A percentile compares a stretch with the other conserved stretches of the same genome.
phyloP scores from a whole-genome alignment of 2,888 invertebrate species.

The Cosmorhoe ocellata region DNA sequence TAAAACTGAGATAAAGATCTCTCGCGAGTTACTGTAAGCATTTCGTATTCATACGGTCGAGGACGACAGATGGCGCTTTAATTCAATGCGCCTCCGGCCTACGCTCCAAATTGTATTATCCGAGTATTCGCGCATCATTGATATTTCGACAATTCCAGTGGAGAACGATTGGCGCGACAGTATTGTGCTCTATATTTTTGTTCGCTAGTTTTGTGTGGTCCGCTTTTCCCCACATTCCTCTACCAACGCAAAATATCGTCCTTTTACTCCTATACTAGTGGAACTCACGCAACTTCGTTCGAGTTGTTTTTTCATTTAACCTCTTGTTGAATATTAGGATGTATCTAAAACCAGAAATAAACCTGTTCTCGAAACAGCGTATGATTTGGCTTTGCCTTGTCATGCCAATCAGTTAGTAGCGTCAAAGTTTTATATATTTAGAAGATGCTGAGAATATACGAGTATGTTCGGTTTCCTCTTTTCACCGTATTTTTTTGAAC shows the following conservation, averaged over 20 bases:
- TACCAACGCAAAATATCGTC: background rate
- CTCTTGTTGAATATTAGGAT: too few species aligned
- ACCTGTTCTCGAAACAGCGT: too few species aligned
- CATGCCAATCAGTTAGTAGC: too few species aligned
- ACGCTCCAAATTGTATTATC: constrained; percentile 79
- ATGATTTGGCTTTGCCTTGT: too few species aligned
- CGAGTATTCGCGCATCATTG: constrained; percentile 81
- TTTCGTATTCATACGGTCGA: constrained; percentile 79
- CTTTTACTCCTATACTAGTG: too few species aligned
- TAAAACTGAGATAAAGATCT: constrained; percentile 82
- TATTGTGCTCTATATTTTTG: constrained; percentile 43
- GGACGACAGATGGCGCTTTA: constrained; percentile 80
- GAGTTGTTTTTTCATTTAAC: too few species aligned
- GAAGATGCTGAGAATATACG: too few species aligned
- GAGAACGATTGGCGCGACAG: constrained; percentile 50
- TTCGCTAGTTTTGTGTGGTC: constrained; percentile 42
- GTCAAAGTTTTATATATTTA: too few species aligned
- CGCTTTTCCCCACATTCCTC: constrained; percentile 16
- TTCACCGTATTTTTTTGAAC: too few species aligned
- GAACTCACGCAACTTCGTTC: too few species aligned
- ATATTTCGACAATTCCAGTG: constrained; percentile 76
- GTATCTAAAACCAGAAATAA: too few species aligned
- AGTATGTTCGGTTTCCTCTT: too few species aligned
- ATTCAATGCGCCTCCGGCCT: constrained; percentile 79
- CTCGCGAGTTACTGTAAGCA: constrained; percentile 70